These are phyloP conservation scores for Polypedilum vanderplanki DNA, from an alignment of 1,140 invertebrate species.

Conservation along the genomic window DNA sequence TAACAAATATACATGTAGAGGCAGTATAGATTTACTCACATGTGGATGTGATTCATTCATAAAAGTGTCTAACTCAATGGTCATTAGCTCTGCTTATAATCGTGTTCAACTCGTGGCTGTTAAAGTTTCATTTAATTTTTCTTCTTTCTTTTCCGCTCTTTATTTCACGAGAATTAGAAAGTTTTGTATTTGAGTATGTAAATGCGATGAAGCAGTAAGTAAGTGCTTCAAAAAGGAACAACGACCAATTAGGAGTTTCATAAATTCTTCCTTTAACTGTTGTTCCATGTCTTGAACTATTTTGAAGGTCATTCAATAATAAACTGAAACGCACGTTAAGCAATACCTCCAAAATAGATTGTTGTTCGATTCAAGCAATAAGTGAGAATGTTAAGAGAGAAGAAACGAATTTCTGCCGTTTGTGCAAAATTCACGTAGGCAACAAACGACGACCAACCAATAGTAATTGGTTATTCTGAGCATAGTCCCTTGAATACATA, in stretches of 20 bases:
- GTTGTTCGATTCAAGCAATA: background rate
- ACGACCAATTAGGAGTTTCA: background rate
- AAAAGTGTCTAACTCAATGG: background rate
- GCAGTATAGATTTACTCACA: background rate
- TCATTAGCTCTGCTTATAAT: constrained; percentile 15
- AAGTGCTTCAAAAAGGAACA: background rate
- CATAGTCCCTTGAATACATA: background rate
- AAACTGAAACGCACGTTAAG: constrained; percentile 1
- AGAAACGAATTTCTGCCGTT: constrained; percentile 7
- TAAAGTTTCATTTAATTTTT: constrained; percentile 9
- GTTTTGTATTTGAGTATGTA: background rate
- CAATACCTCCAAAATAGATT: constrained; percentile 18
- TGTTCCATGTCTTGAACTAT: background rate
- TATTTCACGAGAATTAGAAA: background rate
- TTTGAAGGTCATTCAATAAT: constrained; percentile 19
- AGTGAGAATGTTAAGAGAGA: background rate
- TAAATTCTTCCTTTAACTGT: background rate
- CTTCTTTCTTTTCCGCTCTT: background rate
- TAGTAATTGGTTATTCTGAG: background rate
- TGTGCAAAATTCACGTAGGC: constrained; percentile 7
- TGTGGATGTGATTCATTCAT: constrained; percentile 23
- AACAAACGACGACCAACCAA: background rate
- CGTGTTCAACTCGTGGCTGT: constrained; percentile 11
- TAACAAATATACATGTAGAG: background rate
- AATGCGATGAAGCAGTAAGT: background rate